Conservation (phyloP, 2,797 vertebrate species). For the Yasuhikotakia modesta region DNA sequence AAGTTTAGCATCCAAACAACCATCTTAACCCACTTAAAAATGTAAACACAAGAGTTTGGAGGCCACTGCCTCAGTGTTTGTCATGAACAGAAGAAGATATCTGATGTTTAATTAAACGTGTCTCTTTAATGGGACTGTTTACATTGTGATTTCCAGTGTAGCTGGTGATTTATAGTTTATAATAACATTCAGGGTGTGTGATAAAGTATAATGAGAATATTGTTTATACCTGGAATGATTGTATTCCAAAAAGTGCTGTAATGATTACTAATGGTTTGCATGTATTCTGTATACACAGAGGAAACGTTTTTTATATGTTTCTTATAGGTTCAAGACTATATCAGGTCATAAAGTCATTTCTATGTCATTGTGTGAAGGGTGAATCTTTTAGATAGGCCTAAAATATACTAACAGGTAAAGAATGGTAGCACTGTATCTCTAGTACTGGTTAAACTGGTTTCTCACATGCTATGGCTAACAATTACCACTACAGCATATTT, state of each 20-base stretch:
- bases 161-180: neutral
- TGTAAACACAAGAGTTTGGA: neutral
- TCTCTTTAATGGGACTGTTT: neutral
- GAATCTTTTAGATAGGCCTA: neutral
- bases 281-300: too few relatives aligned
- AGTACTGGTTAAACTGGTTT: slow-evolving; percentile 26
- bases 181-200: too few relatives aligned
- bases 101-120: neutral
- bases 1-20: too few relatives aligned
- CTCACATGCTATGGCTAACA: too few relatives aligned
- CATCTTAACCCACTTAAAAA: neutral
- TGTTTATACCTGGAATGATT: too few relatives aligned
- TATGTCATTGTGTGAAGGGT: neutral
- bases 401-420: neutral
- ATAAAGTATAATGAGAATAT: too few relatives aligned
- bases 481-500: too few relatives aligned
- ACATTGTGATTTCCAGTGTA: neutral
- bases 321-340: too few relatives aligned
- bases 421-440: neutral
- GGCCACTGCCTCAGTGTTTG: neutral
- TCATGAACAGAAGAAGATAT: neutral
- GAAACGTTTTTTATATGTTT: too few relatives aligned
- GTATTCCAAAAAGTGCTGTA: too few relatives aligned
- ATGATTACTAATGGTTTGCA: neutral
- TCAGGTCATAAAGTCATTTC: neutral